A percentile compares a stretch with the other conserved stretches of the same genome.
Evolutionary conservation across 2,113 vertebrate genomes (phyloP).

Genomic region (Marmota flaviventris): DNA sequence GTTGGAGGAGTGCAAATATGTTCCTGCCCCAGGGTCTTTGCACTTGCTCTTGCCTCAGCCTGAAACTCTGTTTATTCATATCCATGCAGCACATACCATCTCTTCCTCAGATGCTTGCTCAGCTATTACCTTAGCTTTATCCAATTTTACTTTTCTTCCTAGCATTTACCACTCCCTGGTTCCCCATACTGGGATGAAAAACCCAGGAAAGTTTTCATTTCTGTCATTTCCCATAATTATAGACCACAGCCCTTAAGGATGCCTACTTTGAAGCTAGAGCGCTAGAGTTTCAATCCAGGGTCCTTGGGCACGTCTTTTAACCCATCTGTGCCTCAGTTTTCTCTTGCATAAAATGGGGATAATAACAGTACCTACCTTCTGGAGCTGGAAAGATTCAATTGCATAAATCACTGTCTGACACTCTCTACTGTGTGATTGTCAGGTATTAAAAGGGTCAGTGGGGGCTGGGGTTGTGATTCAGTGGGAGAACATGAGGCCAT

Average conservation of each 20-base stretch:
- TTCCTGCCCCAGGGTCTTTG: background rate
- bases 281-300: background rate
- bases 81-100: background rate
- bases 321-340: background rate
- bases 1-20: background rate
- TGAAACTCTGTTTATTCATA: background rate
- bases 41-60: background rate
- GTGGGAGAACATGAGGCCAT: too few species aligned
- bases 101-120: background rate
- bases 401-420: background rate
- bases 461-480: too few species aligned
- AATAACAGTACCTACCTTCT: background rate
- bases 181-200: background rate
- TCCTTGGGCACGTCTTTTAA: background rate
- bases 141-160: background rate
- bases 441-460: background rate
- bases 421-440: background rate
- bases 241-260: background rate
- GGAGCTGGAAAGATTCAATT: background rate
- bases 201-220: background rate
- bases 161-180: background rate
- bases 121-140: background rate
- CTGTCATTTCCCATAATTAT: background rate
- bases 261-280: background rate
- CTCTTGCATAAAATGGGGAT: background rate